Evolutionary conservation across 2,888 invertebrate genomes (phyloP).

Genomic region (Hirtodrosophila duncani): DNA sequence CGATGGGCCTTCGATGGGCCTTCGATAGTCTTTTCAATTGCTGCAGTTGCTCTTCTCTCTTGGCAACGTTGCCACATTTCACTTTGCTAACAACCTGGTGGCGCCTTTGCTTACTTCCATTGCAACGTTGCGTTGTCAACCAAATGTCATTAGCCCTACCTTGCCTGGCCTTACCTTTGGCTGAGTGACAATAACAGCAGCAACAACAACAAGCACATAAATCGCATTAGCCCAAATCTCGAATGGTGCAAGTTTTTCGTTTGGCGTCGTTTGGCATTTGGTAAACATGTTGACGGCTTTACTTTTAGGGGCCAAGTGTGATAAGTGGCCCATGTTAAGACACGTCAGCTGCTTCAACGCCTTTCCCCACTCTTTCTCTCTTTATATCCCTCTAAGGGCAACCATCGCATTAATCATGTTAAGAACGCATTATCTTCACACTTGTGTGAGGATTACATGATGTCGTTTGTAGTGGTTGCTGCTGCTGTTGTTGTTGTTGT

Average conservation of each 20-base stretch:
- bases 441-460: conserved; percentile 44
- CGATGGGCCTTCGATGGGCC: too few relatives aligned
- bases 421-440: conserved; percentile 65
- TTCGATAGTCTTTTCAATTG: too few relatives aligned
- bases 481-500: conserved; percentile 5
- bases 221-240: conserved; percentile 65
- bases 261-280: conserved; percentile 28
- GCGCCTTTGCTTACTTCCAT: conserved; percentile 14
- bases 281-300: too few relatives aligned
- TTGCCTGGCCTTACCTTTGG: conserved; percentile 26
- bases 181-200: conserved; percentile 3
- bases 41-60: conserved; percentile 4
- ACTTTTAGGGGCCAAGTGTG: too few relatives aligned
- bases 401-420: conserved; percentile 54
- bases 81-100: conserved; percentile 14
- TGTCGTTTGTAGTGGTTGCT: too few relatives aligned
- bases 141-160: conserved; percentile 68
- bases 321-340: too few relatives aligned
- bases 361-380: background rate
- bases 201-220: conserved; percentile 34
- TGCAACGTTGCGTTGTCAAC: conserved; percentile 15
- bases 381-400: background rate
- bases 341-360: too few relatives aligned
- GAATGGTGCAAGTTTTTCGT: conserved; percentile 2
- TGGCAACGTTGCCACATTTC: conserved; percentile 38